Evolutionary conservation across 2,797 vertebrate species (phyloP).

Genomic region (Cercopithecus mitis): DNA sequence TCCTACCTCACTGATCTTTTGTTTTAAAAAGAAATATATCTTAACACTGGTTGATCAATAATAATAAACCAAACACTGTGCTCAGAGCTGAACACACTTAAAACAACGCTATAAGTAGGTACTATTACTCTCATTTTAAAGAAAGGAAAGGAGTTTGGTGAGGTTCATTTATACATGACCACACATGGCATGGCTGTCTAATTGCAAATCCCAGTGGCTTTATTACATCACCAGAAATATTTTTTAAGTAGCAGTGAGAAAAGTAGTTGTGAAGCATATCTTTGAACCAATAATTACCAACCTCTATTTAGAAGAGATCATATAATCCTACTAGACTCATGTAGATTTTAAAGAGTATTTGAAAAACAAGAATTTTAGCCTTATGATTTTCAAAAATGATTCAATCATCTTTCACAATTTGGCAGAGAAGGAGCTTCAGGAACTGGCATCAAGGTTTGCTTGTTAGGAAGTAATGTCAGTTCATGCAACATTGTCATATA

Average conservation of each 20-base stretch:
- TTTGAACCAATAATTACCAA: not conserved
- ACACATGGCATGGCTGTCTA: not conserved
- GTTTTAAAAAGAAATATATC: not conserved
- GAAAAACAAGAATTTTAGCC: slow-evolving; percentile 15
- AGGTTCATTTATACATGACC: not conserved
- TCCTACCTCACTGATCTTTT: not conserved
- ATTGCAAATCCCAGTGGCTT: not conserved
- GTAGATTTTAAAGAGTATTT: not conserved
- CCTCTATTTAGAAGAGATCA: not conserved
- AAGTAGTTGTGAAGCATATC: not conserved
- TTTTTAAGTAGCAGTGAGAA: not conserved
- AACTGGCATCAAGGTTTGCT: not conserved
- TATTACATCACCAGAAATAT: not conserved
- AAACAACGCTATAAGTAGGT: not conserved
- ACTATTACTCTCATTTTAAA: not conserved
- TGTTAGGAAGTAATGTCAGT: slow-evolving; percentile 51
- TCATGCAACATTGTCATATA: not conserved
- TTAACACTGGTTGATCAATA: not conserved
- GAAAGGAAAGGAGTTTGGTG: not conserved
- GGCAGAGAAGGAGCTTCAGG: not conserved
- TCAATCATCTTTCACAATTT: not conserved
- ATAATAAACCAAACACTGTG: not conserved
- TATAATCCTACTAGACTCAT: not conserved
- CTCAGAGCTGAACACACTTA: not conserved
- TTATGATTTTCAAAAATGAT: slow-evolving; percentile 49